Base-by-base conservation (phyloP, 2,797 vertebrate genomes). In the Brachymystax lenok region DNA sequence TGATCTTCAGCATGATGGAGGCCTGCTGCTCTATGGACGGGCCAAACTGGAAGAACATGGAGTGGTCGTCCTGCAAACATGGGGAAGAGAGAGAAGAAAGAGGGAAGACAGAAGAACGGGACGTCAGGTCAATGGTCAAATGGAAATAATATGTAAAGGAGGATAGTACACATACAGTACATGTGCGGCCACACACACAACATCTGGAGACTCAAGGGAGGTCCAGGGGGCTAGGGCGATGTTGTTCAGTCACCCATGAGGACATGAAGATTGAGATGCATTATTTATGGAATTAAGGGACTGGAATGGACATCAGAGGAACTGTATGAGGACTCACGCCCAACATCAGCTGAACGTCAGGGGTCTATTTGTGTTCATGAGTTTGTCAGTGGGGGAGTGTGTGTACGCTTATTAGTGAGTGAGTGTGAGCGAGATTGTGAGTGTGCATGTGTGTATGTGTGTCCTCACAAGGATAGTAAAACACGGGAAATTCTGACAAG, bases 1-100 rank as follows among this genome's bases (percentile, higher is more conserved):
- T 99, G 82, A 99, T 98, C 92, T 99, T 99, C 82, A 99, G 93
- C 96, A 99, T 99, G 80, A 99, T 97, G 0, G 97, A 97, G 46
- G 98, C 98, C 91, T 99, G 98, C 91, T 99, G 98, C 91, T 99
- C 97, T 77, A 99, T 98, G 71, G 98, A 98, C 1, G 98, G 97
- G 54, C 98, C 98, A 79, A 99, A 99, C 92, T 99, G 98, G 95
- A 99, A 98, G 93, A 99, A 99, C 97, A 99, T 99, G 85, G 98
- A 99, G 88, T 97, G 93, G 84, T 99, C 98, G 87, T 99, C 98
- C 98, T 99, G 90, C 82, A 90, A 90, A 85, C 79, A 12, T 8
- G 33, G 24, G 74, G 40, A 3, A 21, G 59, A 66, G 16, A 50
- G 72, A 69, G 71, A 40, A 46, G 30, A 40, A 12, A 4, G 21